Percentiles rank a stretch among this genome's conserved stretches.
Conservation (phyloP, 2,797 vertebrate species). For the Hylomyscus alleni region DNA sequence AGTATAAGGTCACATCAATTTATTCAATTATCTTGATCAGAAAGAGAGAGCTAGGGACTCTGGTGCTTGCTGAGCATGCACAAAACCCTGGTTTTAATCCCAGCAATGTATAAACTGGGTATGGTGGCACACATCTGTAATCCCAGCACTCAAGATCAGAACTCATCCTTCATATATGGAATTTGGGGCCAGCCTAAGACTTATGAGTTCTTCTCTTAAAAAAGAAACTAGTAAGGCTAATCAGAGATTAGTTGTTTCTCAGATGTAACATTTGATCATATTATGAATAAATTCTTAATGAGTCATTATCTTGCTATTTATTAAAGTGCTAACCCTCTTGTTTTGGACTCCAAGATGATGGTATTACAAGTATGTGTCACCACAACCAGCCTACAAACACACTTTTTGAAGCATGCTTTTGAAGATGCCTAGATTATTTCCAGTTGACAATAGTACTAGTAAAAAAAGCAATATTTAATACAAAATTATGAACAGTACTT, state of each 20-base stretch:
- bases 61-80: neutral
- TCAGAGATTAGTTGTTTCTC: slow-evolving; percentile 38
- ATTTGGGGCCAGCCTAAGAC: neutral
- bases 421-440: neutral
- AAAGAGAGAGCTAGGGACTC: neutral
- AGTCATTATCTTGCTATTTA: neutral
- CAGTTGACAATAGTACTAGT: neutral
- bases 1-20: neutral
- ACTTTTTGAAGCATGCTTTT: slow-evolving; percentile 61
- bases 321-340: neutral
- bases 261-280: slow-evolving; percentile 39
- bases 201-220: neutral
- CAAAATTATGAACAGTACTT: slow-evolving; percentile 17
- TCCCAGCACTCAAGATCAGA: neutral
- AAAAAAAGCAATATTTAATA: neutral
- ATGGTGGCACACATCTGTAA: neutral
- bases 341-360: neutral
- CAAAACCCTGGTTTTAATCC: neutral
- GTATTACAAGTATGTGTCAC: neutral
- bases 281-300: neutral
- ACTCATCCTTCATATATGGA: neutral
- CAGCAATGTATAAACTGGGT: neutral
- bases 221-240: slow-evolving; percentile 23
- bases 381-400: neutral
- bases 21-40: slow-evolving; percentile 30